Evolutionary conservation across 2,797 vertebrate genomes (phyloP), one percentile per base, ranked within the genome.

Genomic region (Molossus molossus): DNA sequence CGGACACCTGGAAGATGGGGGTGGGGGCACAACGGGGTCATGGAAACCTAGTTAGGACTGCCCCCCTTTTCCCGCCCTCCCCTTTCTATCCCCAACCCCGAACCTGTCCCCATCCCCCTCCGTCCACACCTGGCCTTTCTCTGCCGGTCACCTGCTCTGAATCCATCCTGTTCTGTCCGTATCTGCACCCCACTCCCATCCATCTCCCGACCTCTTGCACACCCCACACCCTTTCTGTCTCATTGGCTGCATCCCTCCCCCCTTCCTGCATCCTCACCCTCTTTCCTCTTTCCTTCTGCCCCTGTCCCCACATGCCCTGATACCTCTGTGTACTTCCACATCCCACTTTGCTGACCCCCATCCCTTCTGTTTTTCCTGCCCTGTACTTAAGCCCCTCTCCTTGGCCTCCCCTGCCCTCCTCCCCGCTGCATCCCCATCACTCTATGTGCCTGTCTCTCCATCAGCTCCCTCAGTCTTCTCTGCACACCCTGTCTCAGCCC

Each of bases 51-150:
- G 15, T 65, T n/a, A 55, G 80, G 84, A 86, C 95, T 58, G 53
- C 48, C 93, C 20, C 79, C 29, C 33, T 53, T 81, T 87, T 88
- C 88, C 91, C 77, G 67, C 79, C 92, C 89, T 92, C 62, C 90
- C 65, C 81, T 17, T 85, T 64, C 77, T 23, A 27, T 80, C 94
- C 87, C 60, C 80, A 77, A 92, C 91, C 80, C 53, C 75, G 60
- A 70, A 77, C 80, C 86, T 65, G 82, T 29, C 77, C 97, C 97
- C 94, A 65, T 90, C 94, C 94, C 87, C 93, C 96, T 84, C 80
- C 25, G 21, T 12, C 62, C 85, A 84, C 90, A n/a, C 80, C 89
- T 1, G 18, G 62, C 58, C 33, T 37, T n/a, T 48, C 67, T 60
- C 33, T 69, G 33, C 45, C 55, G 27, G 37, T 53, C 94, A 95